phyloP scores from a whole-genome alignment of 2,797 vertebrate genomes.

The Avahi laniger region DNA sequence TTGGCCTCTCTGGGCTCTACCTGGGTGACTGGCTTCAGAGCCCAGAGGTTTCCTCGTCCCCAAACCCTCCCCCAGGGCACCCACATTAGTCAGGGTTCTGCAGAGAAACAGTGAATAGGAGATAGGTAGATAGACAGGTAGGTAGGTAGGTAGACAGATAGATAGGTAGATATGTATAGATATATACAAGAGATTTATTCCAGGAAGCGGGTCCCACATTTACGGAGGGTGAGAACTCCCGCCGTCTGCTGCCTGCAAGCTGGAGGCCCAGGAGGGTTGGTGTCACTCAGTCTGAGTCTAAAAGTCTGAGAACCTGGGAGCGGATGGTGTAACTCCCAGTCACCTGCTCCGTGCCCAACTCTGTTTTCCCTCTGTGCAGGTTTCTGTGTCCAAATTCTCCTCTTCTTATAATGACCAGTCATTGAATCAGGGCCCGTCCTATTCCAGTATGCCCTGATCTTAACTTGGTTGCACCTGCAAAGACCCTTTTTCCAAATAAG shows the following conservation, averaged over 20 bases:
- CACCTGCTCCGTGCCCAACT: no score
- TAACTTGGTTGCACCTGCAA: background rate
- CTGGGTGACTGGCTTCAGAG: background rate
- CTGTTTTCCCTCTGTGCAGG: rapidly evolving
- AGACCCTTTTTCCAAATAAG: background rate
- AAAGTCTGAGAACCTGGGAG: background rate
- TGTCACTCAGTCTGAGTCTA: background rate
- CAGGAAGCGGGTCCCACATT: background rate
- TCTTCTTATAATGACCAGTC: background rate
- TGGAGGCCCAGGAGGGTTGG: background rate
- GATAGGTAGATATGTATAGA: no score
- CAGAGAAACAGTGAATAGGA: background rate
- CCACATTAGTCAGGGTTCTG: background rate
- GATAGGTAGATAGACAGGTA: background rate
- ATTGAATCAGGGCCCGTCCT: background rate
- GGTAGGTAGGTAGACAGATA: no score
- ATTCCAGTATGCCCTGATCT: background rate
- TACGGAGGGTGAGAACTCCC: background rate
- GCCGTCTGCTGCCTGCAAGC: background rate
- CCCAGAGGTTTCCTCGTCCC: no score
- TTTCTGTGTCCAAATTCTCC: background rate
- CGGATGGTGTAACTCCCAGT: background rate
- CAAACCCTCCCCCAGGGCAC: rapidly evolving
- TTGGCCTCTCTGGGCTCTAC: background rate
- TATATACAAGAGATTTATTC: background rate